Evolutionary conservation across 30 jellyfish, hydroid and myxozoan genomes (phyloP), one percentile per base, ranked within the genome.

Genomic region (Aurelia sp.): DNA sequence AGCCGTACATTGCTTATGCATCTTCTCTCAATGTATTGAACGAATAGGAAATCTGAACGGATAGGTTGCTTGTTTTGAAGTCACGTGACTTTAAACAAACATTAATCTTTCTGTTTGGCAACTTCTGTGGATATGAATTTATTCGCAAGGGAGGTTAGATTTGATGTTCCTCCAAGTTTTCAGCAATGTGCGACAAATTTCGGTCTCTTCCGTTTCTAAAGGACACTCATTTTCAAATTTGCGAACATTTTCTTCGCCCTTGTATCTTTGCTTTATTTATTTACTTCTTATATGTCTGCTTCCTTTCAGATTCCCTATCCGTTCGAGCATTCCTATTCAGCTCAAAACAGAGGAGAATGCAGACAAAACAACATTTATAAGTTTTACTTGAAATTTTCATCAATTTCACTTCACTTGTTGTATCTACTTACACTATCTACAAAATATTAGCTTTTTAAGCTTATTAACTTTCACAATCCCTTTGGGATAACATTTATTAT

Each of bases 31-130:
- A 13, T 74, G 86, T 13, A 58, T 16, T 74, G 86, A 74, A 74
- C 86, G 86, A 74, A 74, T 74, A 74, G 86, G 86, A 74, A 74
- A 74, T 74, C 86, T 74, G 86, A 74, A 74, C 86, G 86, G 86
- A 74, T 74, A 74, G 86, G 86, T 74, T 48, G 33, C 13, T 51
- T n/a, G 48, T 44, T 13, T 13, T 0, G 51, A 13, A 19, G 15
- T 15, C 15, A 0, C 4, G 35, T 12, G 51, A 35, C 15, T 35
- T 63, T 35, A 63, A 41, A 13, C 50, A 38, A 38, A 38, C 50
- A 38, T 38, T 7, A 38, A 38, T 38, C 50, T 38, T 38, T 38
- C 50, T 0, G 3, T 1, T 27, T 2, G 2, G 33, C 33, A 27
- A n/a, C n/a, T n/a, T n/a, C n/a, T n/a, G n/a, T n/a, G n/a, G n/a